Evolutionary conservation across 2,797 vertebrate species (phyloP).

Genomic region (Astyanax mexicanus): DNA sequence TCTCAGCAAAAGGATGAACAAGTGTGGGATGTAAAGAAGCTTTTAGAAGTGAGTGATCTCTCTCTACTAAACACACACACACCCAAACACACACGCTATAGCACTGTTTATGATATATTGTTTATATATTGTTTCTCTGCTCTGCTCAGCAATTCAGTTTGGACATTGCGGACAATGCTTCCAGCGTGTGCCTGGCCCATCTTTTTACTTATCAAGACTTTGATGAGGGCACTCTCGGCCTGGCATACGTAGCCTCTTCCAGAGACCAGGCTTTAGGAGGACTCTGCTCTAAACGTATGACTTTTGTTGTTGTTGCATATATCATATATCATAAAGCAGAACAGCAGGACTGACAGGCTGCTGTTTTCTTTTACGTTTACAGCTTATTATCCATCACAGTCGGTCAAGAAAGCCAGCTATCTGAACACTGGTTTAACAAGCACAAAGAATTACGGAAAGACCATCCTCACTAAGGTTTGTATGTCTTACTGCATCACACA

Average conservation of each 20-base stretch:
- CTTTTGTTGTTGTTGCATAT: no score
- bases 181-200: slow-evolving; percentile 93
- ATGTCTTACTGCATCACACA: no score
- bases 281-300: slow-evolving; percentile 92
- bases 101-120: no score
- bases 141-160: slow-evolving; percentile 92
- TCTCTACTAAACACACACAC: neutral
- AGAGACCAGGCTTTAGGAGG: slow-evolving; percentile 91
- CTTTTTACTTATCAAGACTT: slow-evolving; percentile 99
- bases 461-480: slow-evolving; percentile 95
- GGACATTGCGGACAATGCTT: slow-evolving; percentile 93
- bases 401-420: slow-evolving; percentile 87
- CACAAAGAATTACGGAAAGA: slow-evolving; percentile 99
- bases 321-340: no score
- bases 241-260: slow-evolving; percentile 95
- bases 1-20: no score
- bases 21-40: slow-evolving; percentile 95
- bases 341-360: neutral
- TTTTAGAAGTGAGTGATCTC: slow-evolving; percentile 86
- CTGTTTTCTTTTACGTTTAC: slow-evolving; percentile 58
- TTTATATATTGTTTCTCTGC: slow-evolving; percentile 1
- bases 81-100: no score
- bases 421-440: slow-evolving; percentile 98
- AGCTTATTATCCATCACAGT: slow-evolving; percentile 88
- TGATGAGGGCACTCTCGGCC: slow-evolving; percentile 93